Base-by-base conservation (phyloP, 2,797 vertebrate species). In the Pachyuromys duprasi region DNA sequence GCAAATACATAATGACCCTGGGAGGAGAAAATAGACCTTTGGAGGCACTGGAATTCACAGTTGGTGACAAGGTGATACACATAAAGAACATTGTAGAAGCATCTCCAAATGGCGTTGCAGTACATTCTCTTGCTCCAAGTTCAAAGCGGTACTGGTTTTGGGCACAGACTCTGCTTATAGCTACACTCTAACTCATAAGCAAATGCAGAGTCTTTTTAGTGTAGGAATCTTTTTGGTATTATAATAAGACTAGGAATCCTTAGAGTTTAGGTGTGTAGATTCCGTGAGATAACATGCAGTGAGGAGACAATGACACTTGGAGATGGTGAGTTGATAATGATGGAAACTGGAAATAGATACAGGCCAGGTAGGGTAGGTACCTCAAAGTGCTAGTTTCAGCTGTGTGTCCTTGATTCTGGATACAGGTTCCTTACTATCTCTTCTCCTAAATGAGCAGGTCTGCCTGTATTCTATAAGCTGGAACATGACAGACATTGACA, bases 331-430 rank as follows among this genome's bases (percentile, higher is more conserved):
- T 5, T 33, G 39, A 67, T 15, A 18, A 28, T 33, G 28, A 53
- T 18, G 45, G 69, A 4, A 55, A 45, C 5, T 33, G 31, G 26
- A 49, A 26, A 49, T 12, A 49, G 42, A 76, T 14, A 31, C 45
- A 57, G 33, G 45, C 2, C 14, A 55, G 22, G 12, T 14, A 69
- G 7, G 33, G 45, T 11, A 55, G 33, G 14, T 6, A 55, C 33
- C 1, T 0, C 45, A 36, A 36, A 39, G 24, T 5, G 0, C 12
- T 26, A 69, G 12, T 26, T n/a, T 2, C 45, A 5, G 0, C 22
- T 8, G 12, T 36, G 12, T 36, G 33, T 55, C 49, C 8, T 18
- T 36, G 33, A 70, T n/a, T 55, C 13, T 70, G 31, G 18, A 13
- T 79, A 31, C 76, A 70, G 33, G 65, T 26, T 70, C 4, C 14